These are phyloP conservation scores for Tenthredo mesomela DNA, from an alignment of 2,888 invertebrate genomes.

Conservation along the genomic window DNA sequence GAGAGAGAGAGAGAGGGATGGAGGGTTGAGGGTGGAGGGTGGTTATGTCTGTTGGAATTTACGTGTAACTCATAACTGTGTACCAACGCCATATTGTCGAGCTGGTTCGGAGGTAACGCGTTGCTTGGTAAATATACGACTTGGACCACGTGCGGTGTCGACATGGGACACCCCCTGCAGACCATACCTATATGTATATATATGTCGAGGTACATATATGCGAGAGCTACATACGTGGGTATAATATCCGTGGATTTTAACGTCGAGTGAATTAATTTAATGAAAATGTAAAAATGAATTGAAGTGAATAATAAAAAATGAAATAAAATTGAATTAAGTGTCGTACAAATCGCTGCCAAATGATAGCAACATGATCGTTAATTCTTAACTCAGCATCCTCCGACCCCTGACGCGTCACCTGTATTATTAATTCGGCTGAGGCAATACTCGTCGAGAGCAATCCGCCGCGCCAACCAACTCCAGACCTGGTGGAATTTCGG, in stretches of 20 bases:
- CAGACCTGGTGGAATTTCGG: conserved; percentile 63
- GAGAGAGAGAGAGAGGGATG: neutral
- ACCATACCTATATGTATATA: neutral
- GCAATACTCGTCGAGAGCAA: conserved; percentile 47
- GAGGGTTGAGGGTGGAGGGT: neutral
- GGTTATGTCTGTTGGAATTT: conserved; percentile 30
- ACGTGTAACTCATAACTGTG: conserved; percentile 20
- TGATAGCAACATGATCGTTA: conserved; percentile 6
- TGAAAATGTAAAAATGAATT: neutral
- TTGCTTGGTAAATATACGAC: conserved; percentile 39
- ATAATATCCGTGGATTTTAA: no score
- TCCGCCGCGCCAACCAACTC: conserved; percentile 54
- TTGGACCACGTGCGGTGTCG: conserved; percentile 25
- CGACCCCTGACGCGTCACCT: neutral
- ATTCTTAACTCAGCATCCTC: neutral
- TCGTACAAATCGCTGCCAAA: neutral
- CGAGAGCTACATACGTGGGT: no score
- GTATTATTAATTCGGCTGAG: conserved; percentile 46
- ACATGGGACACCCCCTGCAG: conserved; percentile 6
- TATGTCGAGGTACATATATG: neutral
- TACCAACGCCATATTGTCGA: conserved; percentile 34
- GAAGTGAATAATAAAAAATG: neutral
- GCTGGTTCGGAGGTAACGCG: neutral
- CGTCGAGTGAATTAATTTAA: no score
- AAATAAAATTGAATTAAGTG: neutral